Base-by-base conservation (phyloP, 2,113 vertebrate genomes). In the Cyphomyrus discorhynchus region DNA sequence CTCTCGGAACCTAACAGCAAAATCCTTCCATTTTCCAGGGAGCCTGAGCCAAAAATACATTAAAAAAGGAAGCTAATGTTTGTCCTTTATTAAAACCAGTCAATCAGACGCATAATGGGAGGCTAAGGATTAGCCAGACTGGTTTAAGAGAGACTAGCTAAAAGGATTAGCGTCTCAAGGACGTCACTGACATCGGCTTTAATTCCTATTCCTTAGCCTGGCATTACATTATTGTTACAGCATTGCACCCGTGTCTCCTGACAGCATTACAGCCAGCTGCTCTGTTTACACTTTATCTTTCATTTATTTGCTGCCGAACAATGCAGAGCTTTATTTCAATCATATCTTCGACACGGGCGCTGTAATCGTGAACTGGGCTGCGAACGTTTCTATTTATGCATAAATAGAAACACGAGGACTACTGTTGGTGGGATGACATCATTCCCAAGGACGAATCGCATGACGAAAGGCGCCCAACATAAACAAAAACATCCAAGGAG, bases 1-100 rank as follows among this genome's bases (percentile, higher is more conserved):
- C 92, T 92, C 94, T 91, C 90, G 88, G 89, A 90, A 49, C 88
- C 19, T 92, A 91, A 90, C 89, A 74, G 90, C 94, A 92, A 90
- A 89, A 90, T 77, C 88, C 21, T 89, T 90, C 62, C 91, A 90
- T 2, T 91, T 90, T 91, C 35, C 19, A 53, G 31, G 31, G 31
- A n/a, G 27, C 27, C 50, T 19, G 83, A 27, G 83, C 83, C 83
- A 86, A 50, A 86, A 49, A 86, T 86, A 49, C 45, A 50, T 50
- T 13, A 53, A 80, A 77, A 35, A 35, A 35, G 49, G 49, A 87
- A 53, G 86, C 49, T 50, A 35, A 52, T 87, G 49, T 88, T 62
- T 88, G 35, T 88, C 53, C 42, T 88, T 7, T 53, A 62, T 88
- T 88, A 62, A 88, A 24, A 88, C 39, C 87, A 88, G 87, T 66